Base-by-base conservation (phyloP, 2,888 invertebrate genomes). In the Drosophila ezoana region DNA sequence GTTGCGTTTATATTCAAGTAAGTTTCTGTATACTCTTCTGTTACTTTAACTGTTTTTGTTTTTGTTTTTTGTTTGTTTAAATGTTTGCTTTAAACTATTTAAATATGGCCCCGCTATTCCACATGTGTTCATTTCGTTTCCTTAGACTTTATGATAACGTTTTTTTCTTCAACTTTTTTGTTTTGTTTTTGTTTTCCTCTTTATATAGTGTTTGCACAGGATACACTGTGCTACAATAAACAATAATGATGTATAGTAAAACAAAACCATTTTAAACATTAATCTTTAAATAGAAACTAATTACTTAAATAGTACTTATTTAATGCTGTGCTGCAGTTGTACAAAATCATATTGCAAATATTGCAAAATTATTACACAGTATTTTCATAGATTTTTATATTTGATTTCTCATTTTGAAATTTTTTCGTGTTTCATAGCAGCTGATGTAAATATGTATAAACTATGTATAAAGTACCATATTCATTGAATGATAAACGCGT, bases 41-140 rank as follows among this genome's bases (percentile, higher is more conserved):
- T 58, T 44, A 58, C 73, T 71, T 45, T 58, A 56, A 62, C 56
- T 58, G 45, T 58, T 58, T 64, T 58, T 58, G 37, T 54, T 52
- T 40, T 43, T 43, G 8, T 8, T 64, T 63, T 78, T 54, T 61
- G 56, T 65, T 75, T 54, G 60, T 60, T 67, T 81, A 60, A 72
- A 60, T 63, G 40, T 67, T 65, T 65, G 43, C 23, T 64, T 83
- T 88, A 68, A 86, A 86, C 89, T 87, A 89, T 89, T 89, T 89
- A 90, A 90, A 90, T 92, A 92, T 92, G 92, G 92, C 92, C 92
- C 92, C 92, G 91, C 91, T 92, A 92, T 92, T 92, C 92, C 92
- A 92, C 92, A 91, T 81, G 87, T 89, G 81, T 90, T 87, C 83
- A 78, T 71, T 78, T 88, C 57, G 44, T 79, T 87, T 79, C 63